Evolutionary conservation across 2,113 vertebrate species (phyloP), one percentile per base, ranked within the genome.

Genomic region (Muntiacus muntjak): DNA sequence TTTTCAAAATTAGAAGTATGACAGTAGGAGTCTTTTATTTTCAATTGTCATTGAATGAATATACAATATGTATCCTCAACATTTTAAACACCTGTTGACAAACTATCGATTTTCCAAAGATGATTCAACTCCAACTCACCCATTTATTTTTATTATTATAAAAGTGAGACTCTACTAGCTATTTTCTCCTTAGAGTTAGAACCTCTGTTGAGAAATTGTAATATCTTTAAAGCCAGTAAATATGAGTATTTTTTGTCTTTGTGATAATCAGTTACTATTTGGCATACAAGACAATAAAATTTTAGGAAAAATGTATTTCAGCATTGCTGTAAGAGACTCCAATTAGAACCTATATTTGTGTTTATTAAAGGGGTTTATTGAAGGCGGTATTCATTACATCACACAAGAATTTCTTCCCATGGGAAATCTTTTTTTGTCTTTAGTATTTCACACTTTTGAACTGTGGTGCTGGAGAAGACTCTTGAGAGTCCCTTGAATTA

Each of bases 1-100:
- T 71, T 94, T 98, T 94, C 40, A 97, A 87, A 58, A 60, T 50
- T 95, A 87, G 28, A 95, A 87, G 23, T 94, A 79, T 91, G n/a
- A 3, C 50, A 90, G n/a, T 74, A 40, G 30, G 25, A 95, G 13
- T 93, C 45, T 91, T 91, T 94, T 40, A 76, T 94, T 94, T 90
- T 64, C 90, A 79, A 62, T 91, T 84, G 6, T 84, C 47, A 96
- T 94, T 91, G 40, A 91, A 52, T 95, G 58, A 89, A 64, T 21
- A 76, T 76, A 36, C 76, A 94, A 13, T 87, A 43, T 90, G 33
- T 62, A 43, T 92, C 33, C 55, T 47, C 45, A 91, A 89, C 47
- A 95, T 91, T 86, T 89, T 94, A 92, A 36, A 45, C 5, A 95
- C n/a, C 25, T 81, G 19, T 76, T 85, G 57, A 93, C 8, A 84